Conservation (phyloP, 2,888 invertebrate species). For the Ophion ventricosus region DNA sequence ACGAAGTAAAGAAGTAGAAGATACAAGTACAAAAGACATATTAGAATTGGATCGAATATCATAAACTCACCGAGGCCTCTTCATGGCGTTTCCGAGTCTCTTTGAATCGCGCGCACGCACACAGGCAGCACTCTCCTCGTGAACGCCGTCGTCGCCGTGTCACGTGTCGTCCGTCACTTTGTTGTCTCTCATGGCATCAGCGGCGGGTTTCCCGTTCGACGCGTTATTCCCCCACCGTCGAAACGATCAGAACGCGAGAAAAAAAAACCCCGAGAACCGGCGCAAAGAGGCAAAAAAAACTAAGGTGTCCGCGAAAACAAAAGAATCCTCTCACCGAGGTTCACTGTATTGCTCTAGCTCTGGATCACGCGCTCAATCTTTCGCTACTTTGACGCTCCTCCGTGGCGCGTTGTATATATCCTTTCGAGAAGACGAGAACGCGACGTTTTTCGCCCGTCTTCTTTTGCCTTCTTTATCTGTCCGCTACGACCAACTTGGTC, state of each 20-base stretch:
- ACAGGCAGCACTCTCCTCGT: conserved; percentile 64
- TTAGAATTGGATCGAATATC: background rate
- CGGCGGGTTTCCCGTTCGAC: conserved; percentile 49
- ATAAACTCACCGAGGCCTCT: conserved; percentile 79
- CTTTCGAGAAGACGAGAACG: background rate
- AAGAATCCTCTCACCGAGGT: background rate
- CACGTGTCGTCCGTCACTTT: conserved; percentile 75
- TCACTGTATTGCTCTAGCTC: conserved; percentile 26
- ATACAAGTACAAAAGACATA: background rate
- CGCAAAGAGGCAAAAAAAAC: background rate
- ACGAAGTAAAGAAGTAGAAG: background rate
- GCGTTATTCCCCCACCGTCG: conserved; percentile 31
- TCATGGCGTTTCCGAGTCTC: conserved; percentile 74
- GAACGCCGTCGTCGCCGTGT: conserved; percentile 72
- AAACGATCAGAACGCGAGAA: background rate
- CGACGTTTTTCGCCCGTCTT: conserved; percentile 13
- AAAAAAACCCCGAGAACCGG: background rate
- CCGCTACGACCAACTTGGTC: conserved; percentile 9
- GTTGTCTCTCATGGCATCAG: conserved; percentile 76
- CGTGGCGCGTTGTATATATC: background rate
- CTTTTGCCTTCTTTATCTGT: conserved; percentile 7
- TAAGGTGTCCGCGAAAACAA: background rate
- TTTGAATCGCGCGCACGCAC: conserved; percentile 22
- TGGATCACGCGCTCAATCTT: conserved; percentile 17
- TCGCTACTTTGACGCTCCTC: background rate